A percentile compares a stretch with the other conserved stretches of the same genome.
These are phyloP conservation scores for Nibea coibor DNA, from an alignment of 2,113 vertebrate genomes.

Conservation along the genomic window DNA sequence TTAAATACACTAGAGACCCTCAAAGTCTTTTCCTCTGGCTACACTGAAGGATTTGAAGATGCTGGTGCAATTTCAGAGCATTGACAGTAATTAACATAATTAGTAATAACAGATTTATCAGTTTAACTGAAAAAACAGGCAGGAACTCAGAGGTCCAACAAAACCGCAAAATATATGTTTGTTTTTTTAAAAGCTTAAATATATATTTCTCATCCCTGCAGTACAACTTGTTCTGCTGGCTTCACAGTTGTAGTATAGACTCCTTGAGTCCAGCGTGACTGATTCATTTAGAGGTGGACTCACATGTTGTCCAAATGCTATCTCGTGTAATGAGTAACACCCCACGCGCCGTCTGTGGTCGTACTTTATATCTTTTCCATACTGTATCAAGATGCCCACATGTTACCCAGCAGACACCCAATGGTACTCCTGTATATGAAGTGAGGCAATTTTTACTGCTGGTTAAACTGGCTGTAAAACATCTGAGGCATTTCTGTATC, in stretches of 20 bases:
- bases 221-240: neutral
- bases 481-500: conserved; percentile 72
- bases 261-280: conserved; percentile 16
- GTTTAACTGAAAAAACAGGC: conserved; percentile 5
- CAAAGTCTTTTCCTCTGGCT: neutral
- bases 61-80: neutral
- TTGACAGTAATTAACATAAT: conserved; percentile 7
- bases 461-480: conserved; percentile 75
- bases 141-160: neutral
- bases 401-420: conserved; percentile 63
- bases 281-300: conserved; percentile 58
- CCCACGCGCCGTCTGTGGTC: conserved; percentile 38
- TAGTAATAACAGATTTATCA: conserved; percentile 3
- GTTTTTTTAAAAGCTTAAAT: neutral
- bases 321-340: conserved; percentile 57
- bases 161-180: neutral
- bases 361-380: conserved; percentile 72
- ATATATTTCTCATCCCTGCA: neutral
- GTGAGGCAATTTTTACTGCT: conserved; percentile 63
- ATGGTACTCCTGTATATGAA: conserved; percentile 67
- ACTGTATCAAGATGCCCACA: conserved; percentile 65
- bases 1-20: conserved; percentile 3
- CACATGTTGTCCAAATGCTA: conserved; percentile 74
- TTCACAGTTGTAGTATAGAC: neutral
- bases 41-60: neutral